These are phyloP conservation scores for Drosophila testacea DNA, from an alignment of 2,888 invertebrate genomes.

Conservation along the genomic window DNA sequence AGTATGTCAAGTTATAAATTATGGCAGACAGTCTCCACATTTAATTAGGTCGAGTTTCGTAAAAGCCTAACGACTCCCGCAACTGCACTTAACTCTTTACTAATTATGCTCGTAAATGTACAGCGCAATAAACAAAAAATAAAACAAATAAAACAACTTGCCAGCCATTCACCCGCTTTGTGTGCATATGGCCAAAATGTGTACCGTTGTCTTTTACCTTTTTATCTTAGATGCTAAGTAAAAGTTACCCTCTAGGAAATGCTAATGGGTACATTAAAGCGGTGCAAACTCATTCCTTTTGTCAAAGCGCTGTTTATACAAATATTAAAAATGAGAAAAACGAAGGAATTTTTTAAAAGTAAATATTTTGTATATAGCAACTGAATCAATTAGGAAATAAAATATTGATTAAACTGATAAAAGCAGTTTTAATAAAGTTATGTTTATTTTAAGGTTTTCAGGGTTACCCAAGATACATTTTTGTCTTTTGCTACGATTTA, in stretches of 20 bases:
- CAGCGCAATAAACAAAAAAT: slow-evolving; percentile 32
- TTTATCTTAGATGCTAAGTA: slow-evolving; percentile 15
- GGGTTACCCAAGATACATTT: no score
- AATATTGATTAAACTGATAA: no score
- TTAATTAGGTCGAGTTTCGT: slow-evolving; percentile 46
- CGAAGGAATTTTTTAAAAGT: no score
- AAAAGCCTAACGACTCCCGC: not conserved
- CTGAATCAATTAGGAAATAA: no score
- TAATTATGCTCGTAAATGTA: slow-evolving; percentile 68
- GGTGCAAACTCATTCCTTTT: not conserved
- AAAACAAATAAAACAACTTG: slow-evolving; percentile 25
- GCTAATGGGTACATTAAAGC: slow-evolving; percentile 1
- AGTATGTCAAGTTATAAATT: slow-evolving; percentile 5
- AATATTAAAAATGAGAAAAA: not conserved
- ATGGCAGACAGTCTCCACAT: slow-evolving; percentile 18
- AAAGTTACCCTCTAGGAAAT: slow-evolving; percentile 7
- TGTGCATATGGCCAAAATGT: slow-evolving; percentile 33
- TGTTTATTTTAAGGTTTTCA: no score
- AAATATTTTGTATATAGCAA: no score
- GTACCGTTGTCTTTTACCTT: slow-evolving; percentile 14
- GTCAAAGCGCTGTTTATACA: not conserved
- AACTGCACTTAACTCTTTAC: slow-evolving; percentile 46
- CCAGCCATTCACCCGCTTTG: not conserved
- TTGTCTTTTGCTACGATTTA: no score
- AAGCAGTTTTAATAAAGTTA: no score